Base-by-base conservation (phyloP, 1,140 invertebrate genomes). In the Pseudobourletiella spinata region DNA sequence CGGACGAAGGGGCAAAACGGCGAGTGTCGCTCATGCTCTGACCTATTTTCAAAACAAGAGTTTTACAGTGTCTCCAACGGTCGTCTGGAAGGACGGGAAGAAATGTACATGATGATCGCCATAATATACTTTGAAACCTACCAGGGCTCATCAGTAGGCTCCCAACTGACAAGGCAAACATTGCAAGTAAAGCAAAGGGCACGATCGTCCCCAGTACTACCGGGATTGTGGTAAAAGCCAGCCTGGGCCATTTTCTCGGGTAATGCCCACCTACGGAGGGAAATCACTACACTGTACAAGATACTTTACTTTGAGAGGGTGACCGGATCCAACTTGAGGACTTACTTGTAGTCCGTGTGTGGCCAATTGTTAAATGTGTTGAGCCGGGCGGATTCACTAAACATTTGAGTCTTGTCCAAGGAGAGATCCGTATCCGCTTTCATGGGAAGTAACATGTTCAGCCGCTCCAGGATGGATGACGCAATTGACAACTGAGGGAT, bases 241-340 rank as follows among this genome's bases (percentile, higher is more conserved):
- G 91, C 92, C 74, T 95, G 90, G 2, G 92, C 90, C 91, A 96
- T 95, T 75, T 91, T 89, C 64, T 91, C 89, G 1, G 93, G 92
- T 61, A 94, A 75, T 6, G 92, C 91, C 91, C 91, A 95, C 77
- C 89, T 92, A 35, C 28, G 8, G 24, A 0, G 60, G 3, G 22
- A 57, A 25, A 39, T 15, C 44, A 48, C 11, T 11, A 48, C 6
- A 48, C 6, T 11, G 6, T 48, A 22, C 18, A 18, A 14, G 14
- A 4, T 39, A 39, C n/a, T 39, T 39, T 39, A 39, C 32, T 39
- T 39, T 39, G 32, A n/a, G n/a, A n/a, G n/a, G n/a, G n/a, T n/a
- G n/a, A n/a, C n/a, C n/a, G n/a, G n/a, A n/a, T n/a, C n/a, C n/a
- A n/a, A n/a, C n/a, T n/a, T n/a, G n/a, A n/a, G n/a, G n/a, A n/a